Percentiles rank a stretch among this genome's conserved stretches.
These are phyloP conservation scores for Drosophila mayaguana DNA, from an alignment of 2,888 invertebrate species.

Conservation along the genomic window DNA sequence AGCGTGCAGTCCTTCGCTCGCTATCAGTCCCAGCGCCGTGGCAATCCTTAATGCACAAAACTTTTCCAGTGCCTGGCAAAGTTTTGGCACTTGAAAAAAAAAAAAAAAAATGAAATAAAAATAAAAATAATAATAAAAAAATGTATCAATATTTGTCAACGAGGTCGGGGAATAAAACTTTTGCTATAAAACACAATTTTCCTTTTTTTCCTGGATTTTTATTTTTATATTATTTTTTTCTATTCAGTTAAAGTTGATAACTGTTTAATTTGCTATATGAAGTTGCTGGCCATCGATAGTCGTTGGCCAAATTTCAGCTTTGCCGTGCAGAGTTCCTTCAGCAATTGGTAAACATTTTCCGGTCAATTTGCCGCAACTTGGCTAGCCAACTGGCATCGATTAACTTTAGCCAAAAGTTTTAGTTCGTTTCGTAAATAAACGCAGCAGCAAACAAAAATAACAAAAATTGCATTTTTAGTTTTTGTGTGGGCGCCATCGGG, in stretches of 20 bases:
- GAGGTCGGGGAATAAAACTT: constrained; percentile 47
- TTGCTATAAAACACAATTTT: constrained; percentile 53
- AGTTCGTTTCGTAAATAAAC: constrained; percentile 64
- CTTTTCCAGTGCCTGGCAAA: constrained; percentile 47
- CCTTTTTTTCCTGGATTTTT: background rate
- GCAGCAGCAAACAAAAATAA: constrained; percentile 48
- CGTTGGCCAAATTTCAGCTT: constrained; percentile 53
- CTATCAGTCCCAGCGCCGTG: constrained; percentile 21
- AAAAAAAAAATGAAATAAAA: constrained; percentile 32
- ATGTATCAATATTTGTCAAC: constrained; percentile 64
- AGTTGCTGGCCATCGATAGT: constrained; percentile 22
- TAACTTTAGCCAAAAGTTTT: constrained; percentile 64
- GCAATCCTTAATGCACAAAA: constrained; percentile 45
- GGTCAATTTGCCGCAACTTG: constrained; percentile 71
- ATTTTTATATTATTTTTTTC: constrained; percentile 2
- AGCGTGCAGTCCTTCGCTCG: constrained; percentile 2
- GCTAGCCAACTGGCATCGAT: constrained; percentile 65
- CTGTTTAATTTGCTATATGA: constrained; percentile 62
- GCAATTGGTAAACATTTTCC: constrained; percentile 80
- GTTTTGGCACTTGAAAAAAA: constrained; percentile 63
- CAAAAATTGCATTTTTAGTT: constrained; percentile 44
- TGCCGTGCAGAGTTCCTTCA: constrained; percentile 50
- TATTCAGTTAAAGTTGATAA: constrained; percentile 29
- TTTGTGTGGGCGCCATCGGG: constrained; percentile 23
- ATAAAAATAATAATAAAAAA: constrained; percentile 6